Evolutionary conservation across 2,797 vertebrate species (phyloP).

Genomic region (Ataeniobius toweri): DNA sequence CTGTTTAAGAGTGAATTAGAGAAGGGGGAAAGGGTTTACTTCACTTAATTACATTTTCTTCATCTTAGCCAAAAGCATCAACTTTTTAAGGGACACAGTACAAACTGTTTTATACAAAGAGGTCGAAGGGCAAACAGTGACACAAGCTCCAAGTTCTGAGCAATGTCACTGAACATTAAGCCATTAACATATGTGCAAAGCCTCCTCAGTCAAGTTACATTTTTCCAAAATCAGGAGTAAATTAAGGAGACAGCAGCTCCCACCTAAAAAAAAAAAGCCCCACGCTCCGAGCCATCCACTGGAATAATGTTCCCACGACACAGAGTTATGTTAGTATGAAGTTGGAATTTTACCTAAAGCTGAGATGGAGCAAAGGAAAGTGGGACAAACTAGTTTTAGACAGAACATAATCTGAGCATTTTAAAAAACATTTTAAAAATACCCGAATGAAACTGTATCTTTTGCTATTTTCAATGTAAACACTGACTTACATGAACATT

Average conservation of each 20-base stretch:
- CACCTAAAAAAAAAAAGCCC: constrained; percentile 14
- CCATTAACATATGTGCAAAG: constrained; percentile 65
- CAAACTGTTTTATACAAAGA: constrained; percentile 57
- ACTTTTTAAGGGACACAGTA: constrained; percentile 34
- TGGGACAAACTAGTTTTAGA: constrained; percentile 39
- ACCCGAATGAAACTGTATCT: constrained; percentile 1
- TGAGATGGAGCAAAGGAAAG: constrained; percentile 22
- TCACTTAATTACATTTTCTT: constrained; percentile 1
- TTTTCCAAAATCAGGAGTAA: constrained; percentile 67
- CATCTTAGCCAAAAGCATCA: constrained; percentile 35
- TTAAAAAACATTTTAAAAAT: not conserved
- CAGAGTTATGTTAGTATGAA: constrained; percentile 17
- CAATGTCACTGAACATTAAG: constrained; percentile 76
- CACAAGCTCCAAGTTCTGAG: constrained; percentile 71
- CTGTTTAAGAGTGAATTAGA: not conserved
- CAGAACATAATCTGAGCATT: constrained; percentile 24
- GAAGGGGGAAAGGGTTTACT: not conserved
- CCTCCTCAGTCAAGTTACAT: constrained; percentile 65
- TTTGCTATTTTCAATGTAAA: constrained; percentile 25
- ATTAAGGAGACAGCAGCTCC: constrained; percentile 62
- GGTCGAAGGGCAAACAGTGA: constrained; percentile 73
- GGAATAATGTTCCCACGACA: constrained; percentile 52
- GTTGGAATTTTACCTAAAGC: constrained; percentile 41
- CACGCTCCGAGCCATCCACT: constrained; percentile 29
- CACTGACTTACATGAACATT: constrained; percentile 7